phyloP scores from a whole-genome alignment of 2,113 vertebrate species.

The Lipotes vexillifer region DNA sequence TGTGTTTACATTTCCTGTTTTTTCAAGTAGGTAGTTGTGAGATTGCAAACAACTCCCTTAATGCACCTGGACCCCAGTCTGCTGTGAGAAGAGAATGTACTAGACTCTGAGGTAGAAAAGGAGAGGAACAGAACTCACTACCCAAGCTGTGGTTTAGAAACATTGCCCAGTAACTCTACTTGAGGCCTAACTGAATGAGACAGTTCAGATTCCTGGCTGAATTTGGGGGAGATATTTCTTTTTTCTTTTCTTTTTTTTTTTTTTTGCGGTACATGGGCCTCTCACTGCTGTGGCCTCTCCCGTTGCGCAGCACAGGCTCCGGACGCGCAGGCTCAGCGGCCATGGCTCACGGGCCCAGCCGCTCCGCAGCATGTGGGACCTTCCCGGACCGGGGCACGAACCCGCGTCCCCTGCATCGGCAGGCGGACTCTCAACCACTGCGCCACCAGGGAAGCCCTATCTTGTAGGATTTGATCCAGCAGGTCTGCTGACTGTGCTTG shows the following conservation, averaged over 20 bases:
- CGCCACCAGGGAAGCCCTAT: too few species aligned
- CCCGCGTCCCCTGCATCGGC: too few species aligned
- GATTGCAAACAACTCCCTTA: not conserved
- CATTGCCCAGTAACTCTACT: too few species aligned
- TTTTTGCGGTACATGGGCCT: too few species aligned
- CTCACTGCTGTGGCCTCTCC: too few species aligned
- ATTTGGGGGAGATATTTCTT: not conserved
- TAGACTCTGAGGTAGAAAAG: not conserved
- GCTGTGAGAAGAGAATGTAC: not conserved
- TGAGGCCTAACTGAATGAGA: not conserved
- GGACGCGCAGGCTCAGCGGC: too few species aligned
- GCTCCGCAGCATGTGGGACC: too few species aligned
- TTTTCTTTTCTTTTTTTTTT: not conserved
- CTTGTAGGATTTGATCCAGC: not conserved
- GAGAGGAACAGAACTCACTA: not conserved
- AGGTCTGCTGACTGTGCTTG: not conserved
- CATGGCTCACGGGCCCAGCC: too few species aligned
- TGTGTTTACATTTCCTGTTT: not conserved
- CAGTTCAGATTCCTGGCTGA: not conserved
- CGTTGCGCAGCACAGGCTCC: too few species aligned
- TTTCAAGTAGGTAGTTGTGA: not conserved
- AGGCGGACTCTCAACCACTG: too few species aligned
- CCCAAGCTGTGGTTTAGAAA: not conserved
- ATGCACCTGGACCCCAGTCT: not conserved
- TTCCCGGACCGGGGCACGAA: too few species aligned